Evolutionary conservation across 2,113 vertebrate genomes (phyloP).

Genomic region (Phaetusa simplex): DNA sequence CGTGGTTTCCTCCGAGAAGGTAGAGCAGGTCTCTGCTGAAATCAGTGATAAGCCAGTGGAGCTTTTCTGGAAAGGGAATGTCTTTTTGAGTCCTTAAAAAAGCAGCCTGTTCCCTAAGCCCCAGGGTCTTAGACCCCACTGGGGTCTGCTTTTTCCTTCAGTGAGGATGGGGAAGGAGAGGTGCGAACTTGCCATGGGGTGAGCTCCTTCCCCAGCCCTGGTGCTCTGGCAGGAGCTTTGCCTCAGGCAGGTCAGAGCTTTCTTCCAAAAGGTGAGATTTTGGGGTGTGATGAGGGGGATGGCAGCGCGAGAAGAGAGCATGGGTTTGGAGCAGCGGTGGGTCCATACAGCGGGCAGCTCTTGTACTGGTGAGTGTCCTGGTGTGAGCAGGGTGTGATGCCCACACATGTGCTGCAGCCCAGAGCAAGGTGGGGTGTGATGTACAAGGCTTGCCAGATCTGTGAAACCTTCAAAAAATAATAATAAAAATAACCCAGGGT

Average conservation of each 20-base stretch:
- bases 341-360: not conserved
- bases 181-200: not conserved
- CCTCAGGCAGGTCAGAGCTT: not conserved
- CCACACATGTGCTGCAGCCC: rapidly evolving
- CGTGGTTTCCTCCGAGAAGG: not conserved
- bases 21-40: not conserved
- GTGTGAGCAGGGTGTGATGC: not conserved
- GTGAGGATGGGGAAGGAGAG: not conserved
- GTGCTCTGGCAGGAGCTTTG: not conserved
- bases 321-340: not conserved
- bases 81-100: not conserved
- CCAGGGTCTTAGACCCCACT: not conserved
- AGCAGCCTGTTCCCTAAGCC: not conserved
- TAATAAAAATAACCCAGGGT: not conserved
- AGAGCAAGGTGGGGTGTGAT: not conserved
- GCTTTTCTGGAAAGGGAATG: not conserved
- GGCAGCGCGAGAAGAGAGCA: not conserved
- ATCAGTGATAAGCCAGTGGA: not conserved
- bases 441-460: not conserved
- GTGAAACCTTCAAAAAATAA: not conserved
- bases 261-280: not conserved
- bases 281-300: too few relatives aligned
- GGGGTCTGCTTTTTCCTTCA: not conserved
- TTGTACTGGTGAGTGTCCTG: not conserved
- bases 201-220: not conserved